Conservation (phyloP, 2,797 vertebrate genomes). For the Threskiornis aethiopicus region DNA sequence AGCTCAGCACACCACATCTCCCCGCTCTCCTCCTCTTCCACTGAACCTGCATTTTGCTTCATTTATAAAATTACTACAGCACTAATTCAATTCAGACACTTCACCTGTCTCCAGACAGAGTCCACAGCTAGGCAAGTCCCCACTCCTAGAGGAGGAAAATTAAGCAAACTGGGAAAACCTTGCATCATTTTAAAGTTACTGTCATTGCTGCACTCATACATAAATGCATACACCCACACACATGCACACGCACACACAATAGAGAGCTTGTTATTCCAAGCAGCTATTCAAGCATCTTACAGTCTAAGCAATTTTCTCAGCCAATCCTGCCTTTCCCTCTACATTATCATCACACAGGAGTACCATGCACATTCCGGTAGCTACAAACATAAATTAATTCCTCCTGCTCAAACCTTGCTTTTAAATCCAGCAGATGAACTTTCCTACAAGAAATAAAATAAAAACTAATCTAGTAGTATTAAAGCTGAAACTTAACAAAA, state of each 20-base stretch:
- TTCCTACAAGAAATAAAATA: neutral
- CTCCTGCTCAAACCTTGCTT: slow-evolving; percentile 62
- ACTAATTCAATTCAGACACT: neutral
- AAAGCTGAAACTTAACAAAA: neutral
- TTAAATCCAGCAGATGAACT: slow-evolving; percentile 57
- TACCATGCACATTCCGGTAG: neutral
- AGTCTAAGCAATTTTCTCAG: neutral
- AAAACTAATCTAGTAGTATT: neutral
- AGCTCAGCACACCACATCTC: neutral
- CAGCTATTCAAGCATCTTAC: slow-evolving; percentile 1
- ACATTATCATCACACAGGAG: neutral
- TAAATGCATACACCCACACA: neutral
- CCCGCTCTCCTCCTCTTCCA: neutral
- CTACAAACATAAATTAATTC: neutral
- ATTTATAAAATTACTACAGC: slow-evolving; percentile 35
- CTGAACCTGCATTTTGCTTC: neutral
- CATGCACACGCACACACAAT: neutral
- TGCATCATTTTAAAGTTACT: neutral
- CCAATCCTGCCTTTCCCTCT: neutral
- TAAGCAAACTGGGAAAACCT: neutral
- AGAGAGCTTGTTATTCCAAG: neutral
- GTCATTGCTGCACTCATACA: neutral
- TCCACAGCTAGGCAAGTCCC: neutral
- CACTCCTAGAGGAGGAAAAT: neutral
- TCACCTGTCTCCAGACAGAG: neutral